These are phyloP conservation scores for Gorsachius magnificus DNA, from an alignment of 2,797 vertebrate species.

Conservation along the genomic window DNA sequence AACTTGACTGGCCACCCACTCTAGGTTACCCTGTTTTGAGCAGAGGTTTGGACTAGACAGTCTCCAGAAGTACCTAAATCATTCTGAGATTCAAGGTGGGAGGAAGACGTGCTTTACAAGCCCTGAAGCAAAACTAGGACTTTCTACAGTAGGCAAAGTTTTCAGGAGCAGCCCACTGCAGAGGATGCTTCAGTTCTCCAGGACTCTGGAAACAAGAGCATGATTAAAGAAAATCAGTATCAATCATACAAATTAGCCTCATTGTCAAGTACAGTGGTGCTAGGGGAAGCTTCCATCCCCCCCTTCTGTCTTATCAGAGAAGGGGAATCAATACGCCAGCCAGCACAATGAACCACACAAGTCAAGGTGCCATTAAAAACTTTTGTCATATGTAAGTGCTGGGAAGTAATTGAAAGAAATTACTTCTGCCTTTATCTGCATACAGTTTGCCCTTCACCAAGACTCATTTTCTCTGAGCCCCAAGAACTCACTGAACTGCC, in stretches of 20 bases:
- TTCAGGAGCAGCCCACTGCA: neutral
- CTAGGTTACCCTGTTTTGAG: neutral
- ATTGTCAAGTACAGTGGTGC: neutral
- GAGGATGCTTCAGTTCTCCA: neutral
- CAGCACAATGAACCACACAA: neutral
- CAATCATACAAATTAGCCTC: neutral
- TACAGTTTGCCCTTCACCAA: neutral
- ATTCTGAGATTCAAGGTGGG: neutral
- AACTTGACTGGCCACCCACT: neutral
- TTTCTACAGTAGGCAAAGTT: neutral
- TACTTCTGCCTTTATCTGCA: neutral
- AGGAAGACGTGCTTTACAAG: neutral
- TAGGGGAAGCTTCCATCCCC: neutral
- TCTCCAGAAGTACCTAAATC: neutral
- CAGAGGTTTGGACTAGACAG: neutral
- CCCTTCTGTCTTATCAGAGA: neutral
- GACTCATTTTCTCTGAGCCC: neutral
- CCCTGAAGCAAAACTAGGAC: neutral
- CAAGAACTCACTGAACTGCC: neutral
- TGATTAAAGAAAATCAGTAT: neutral
- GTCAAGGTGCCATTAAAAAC: neutral
- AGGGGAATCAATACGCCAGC: neutral
- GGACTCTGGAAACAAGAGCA: neutral
- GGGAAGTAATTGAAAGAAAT: neutral
- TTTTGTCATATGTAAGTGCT: neutral